Percentiles rank a stretch among this genome's conserved stretches.
Conservation (phyloP, 1,140 invertebrate species). For the Vanessa atalanta region DNA sequence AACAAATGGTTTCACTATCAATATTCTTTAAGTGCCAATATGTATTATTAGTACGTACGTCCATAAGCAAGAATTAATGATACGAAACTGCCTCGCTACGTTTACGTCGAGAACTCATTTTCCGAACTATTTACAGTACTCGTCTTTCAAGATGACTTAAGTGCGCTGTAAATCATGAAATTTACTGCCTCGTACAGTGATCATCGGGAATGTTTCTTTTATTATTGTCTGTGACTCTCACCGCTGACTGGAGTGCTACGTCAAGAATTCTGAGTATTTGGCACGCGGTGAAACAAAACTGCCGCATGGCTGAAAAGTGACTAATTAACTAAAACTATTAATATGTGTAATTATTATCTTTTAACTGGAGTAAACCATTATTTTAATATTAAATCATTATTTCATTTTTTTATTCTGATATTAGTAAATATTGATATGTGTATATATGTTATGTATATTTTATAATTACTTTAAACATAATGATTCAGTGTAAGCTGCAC, state of each 20-base stretch:
- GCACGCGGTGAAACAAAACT: constrained; percentile 33
- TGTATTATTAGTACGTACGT: constrained; percentile 17
- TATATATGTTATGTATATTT: no score
- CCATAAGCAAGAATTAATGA: constrained; percentile 24
- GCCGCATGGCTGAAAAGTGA: constrained; percentile 13
- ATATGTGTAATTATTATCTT: constrained; percentile 10
- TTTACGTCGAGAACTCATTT: constrained; percentile 31
- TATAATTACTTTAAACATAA: no score
- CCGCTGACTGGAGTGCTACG: constrained; percentile 33
- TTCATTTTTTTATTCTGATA: no score
- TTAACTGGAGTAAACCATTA: background rate
- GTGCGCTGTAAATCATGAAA: constrained; percentile 48
- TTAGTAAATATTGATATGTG: no score
- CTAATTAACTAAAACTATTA: constrained; percentile 23
- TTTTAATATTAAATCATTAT: no score
- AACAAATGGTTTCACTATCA: constrained; percentile 8
- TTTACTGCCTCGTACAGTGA: constrained; percentile 49
- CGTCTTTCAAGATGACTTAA: constrained; percentile 39
- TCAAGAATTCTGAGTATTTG: constrained; percentile 48
- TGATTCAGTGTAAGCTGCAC: no score
- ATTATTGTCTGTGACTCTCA: constrained; percentile 45
- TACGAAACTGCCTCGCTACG: constrained; percentile 9
- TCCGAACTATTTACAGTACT: constrained; percentile 50
- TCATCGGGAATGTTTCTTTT: constrained; percentile 51
- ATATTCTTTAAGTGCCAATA: constrained; percentile 9